Percentiles rank a stretch among this genome's conserved stretches.
phyloP scores from a whole-genome alignment of 64 coral and sea anemone species.

The Montipora cactus region DNA sequence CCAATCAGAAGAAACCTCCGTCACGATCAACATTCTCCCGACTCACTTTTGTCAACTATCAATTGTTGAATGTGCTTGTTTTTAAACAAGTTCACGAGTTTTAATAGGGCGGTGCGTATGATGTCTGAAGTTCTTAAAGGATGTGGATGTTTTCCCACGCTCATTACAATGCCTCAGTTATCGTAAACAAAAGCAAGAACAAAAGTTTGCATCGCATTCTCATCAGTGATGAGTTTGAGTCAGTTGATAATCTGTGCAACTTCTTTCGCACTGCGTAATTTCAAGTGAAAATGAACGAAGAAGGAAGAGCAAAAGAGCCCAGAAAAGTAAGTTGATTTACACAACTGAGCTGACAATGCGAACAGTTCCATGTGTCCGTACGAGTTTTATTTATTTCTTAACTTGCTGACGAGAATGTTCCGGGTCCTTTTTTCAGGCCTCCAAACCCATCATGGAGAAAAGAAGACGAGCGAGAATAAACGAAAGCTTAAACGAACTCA shows the following conservation, averaged over 20 bases:
- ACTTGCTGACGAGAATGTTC: background rate
- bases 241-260: constrained; percentile 4
- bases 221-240: background rate
- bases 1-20: constrained; percentile 55
- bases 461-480: constrained; percentile 87
- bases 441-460: constrained; percentile 98
- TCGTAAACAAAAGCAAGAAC: constrained; percentile 72
- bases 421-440: constrained; percentile 65
- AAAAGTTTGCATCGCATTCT: constrained; percentile 2
- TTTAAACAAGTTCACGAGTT: constrained; percentile 47
- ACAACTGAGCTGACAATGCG: background rate
- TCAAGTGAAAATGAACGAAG: constrained; percentile 71
- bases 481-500: constrained; percentile 91
- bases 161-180: constrained; percentile 70
- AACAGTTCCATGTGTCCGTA: background rate
- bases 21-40: constrained; percentile 66
- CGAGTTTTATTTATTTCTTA: background rate
- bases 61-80: constrained; percentile 62
- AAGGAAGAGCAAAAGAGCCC: constrained; percentile 37
- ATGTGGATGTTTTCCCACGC: constrained; percentile 80
- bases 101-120: constrained; percentile 52
- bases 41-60: constrained; percentile 58
- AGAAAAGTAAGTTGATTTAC: constrained; percentile 55
- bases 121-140: constrained; percentile 36
- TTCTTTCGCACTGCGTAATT: background rate